Conservation (phyloP, 53 echinoderm and acorn worm genomes). For the Pentamera pediparva region DNA sequence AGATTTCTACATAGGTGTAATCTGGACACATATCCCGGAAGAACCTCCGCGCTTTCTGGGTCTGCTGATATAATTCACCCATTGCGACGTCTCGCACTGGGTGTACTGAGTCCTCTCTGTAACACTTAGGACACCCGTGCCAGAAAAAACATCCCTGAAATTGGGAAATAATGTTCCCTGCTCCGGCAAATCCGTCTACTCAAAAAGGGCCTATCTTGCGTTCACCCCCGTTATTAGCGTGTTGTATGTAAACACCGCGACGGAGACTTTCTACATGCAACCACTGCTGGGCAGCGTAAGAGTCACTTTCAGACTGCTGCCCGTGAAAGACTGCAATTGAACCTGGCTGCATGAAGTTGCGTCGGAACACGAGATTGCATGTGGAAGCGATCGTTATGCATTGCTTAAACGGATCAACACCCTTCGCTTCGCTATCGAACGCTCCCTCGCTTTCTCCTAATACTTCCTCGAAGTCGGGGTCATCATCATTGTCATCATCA, state of each 20-base stretch:
- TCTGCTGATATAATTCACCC: slow-evolving; percentile 12
- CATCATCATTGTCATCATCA: slow-evolving; percentile 5
- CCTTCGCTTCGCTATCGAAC: not conserved
- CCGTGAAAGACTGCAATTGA: slow-evolving; percentile 25
- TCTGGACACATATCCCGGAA: not conserved
- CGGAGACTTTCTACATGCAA: slow-evolving; percentile 4
- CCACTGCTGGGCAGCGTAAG: slow-evolving; percentile 28
- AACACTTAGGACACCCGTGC: slow-evolving; percentile 36
- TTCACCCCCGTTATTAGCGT: slow-evolving; percentile 30
- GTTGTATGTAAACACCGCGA: slow-evolving; percentile 15
- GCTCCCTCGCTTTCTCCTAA: not conserved
- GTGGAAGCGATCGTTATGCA: slow-evolving; percentile 62
- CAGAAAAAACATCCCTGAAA: slow-evolving; percentile 22
- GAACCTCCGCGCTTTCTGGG: not conserved
- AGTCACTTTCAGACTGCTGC: slow-evolving; percentile 23
- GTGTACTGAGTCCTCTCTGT: not conserved
- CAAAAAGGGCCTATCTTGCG: slow-evolving; percentile 10
- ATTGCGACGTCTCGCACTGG: slow-evolving; percentile 1
- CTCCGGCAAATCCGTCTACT: slow-evolving; percentile 12
- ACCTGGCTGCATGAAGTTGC: slow-evolving; percentile 30
- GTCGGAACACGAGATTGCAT: slow-evolving; percentile 38
- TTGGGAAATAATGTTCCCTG: not conserved
- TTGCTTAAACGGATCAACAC: slow-evolving; percentile 58
- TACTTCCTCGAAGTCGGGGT: not conserved
- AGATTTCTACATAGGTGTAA: slow-evolving; percentile 9